Evolutionary conservation across 1,140 invertebrate species (phyloP), one percentile per base, ranked within the genome.

Genomic region (Lepidurus apus): DNA sequence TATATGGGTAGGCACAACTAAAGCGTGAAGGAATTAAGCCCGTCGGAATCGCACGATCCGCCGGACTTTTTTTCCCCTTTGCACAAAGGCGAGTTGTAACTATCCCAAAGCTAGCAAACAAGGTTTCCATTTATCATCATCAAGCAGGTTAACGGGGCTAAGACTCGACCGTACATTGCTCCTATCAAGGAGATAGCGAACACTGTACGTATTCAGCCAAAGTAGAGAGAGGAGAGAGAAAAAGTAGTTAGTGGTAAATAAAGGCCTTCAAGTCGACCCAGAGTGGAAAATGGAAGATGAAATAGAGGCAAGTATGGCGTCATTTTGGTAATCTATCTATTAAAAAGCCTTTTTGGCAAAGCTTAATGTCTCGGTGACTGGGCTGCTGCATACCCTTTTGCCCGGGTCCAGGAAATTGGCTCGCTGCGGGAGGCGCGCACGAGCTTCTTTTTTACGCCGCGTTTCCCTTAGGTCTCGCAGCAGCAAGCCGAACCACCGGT

Each of bases 281-380:
- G 34, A 34, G 34, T 34, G 34, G 34, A 34, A 34, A 65, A 65
- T 65, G 53, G 21, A 65, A 65, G 17, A 65, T 65, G 7, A 21
- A 65, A 21, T 65, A n/a, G 17, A n/a, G 17, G 17, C 53, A 65
- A 65, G 53, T 65, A 65, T 65, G 53, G 53, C 53, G 53, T 65
- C 53, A 65, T 65, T 65, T 65, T 65, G 53, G 17, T 65, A 65
- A 65, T 65, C 53, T 65, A 65, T 65, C 53, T 65, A 65, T 65
- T 65, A 65, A 65, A 65, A 65, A 65, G 53, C 53, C 53, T 65
- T 65, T 21, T 65, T 65, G 53, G 53, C 53, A 13, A 65, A 65
- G 21, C 17, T 65, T 65, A 65, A 65, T 65, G 53, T 65, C 53
- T 21, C 53, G 6, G 53, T 13, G 17, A n/a, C 53, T 21, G 17